Evolutionary conservation across 1,140 invertebrate genomes (phyloP).

Genomic region (Drosophila sp.): DNA sequence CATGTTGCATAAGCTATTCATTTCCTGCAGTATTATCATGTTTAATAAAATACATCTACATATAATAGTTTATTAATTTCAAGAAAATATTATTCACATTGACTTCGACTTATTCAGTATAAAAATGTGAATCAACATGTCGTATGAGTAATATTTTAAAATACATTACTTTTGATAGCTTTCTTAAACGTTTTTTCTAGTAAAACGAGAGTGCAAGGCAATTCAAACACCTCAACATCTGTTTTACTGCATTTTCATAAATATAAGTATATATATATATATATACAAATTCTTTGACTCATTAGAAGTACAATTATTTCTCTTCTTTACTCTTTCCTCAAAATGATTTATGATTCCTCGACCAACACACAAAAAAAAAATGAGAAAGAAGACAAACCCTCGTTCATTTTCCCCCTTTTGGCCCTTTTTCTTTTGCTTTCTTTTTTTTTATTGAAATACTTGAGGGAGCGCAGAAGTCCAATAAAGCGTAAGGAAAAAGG

Average conservation of each 20-base stretch:
- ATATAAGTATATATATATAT: conserved; percentile 33
- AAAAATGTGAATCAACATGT: background rate
- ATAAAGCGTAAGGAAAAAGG: conserved; percentile 73
- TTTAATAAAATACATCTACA: too few relatives aligned
- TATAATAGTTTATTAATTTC: too few relatives aligned
- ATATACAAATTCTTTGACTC: conserved; percentile 53
- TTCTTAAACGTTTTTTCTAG: too few relatives aligned
- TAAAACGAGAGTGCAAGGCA: too few relatives aligned
- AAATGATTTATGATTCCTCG: conserved; percentile 69
- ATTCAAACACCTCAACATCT: too few relatives aligned
- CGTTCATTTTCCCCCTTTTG: conserved; percentile 13
- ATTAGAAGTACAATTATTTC: conserved; percentile 47
- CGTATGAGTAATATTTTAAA: background rate
- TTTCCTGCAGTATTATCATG: too few relatives aligned
- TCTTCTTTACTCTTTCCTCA: conserved; percentile 24
- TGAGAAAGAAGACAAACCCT: conserved; percentile 18
- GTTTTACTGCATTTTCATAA: conserved; percentile 17
- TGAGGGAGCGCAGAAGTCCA: conserved; percentile 71
- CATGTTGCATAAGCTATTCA: background rate
- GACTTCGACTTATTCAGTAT: background rate
- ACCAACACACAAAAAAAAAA: conserved; percentile 14
- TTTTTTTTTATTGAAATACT: conserved; percentile 71
- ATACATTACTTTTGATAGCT: too few relatives aligned
- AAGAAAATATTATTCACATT: too few relatives aligned
- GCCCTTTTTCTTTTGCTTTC: conserved; percentile 33